phyloP scores from a whole-genome alignment of 2,113 vertebrate species.

The Meleagris gallopavo region DNA sequence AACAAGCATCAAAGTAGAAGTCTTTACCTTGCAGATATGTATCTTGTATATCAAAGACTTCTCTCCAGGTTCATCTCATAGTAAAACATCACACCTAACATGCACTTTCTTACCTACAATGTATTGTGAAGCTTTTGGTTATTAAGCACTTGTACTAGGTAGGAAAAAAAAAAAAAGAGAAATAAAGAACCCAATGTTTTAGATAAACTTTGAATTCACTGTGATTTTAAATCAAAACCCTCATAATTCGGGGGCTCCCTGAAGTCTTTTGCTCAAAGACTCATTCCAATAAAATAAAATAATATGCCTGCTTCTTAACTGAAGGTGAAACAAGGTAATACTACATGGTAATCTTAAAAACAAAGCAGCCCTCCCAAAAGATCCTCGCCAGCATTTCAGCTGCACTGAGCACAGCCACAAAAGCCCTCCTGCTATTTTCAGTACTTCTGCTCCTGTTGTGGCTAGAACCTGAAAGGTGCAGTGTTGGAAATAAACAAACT shows the following conservation, averaged over 20 bases:
- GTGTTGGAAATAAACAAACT: neutral
- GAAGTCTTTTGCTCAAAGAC: neutral
- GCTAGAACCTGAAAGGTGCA: neutral
- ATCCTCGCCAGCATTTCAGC: neutral
- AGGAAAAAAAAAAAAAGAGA: neutral
- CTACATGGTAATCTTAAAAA: neutral
- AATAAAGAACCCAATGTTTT: neutral
- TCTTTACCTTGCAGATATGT: neutral
- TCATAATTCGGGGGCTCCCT: neutral
- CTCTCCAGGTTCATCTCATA: neutral
- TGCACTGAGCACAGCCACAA: neutral
- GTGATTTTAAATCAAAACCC: neutral
- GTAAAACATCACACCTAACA: neutral
- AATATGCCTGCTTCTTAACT: neutral
- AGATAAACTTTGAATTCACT: neutral
- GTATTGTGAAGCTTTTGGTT: neutral
- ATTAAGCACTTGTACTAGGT: neutral
- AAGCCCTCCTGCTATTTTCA: neutral
- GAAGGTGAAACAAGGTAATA: neutral
- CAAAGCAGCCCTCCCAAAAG: neutral
- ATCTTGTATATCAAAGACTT: neutral
- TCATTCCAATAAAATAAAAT: too few species aligned
- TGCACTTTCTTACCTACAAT: neutral
- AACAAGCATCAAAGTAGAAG: neutral
- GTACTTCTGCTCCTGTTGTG: neutral